Evolutionary conservation across 2,888 invertebrate species (phyloP), one percentile per base, ranked within the genome.

Genomic region (Eurois occulta): DNA sequence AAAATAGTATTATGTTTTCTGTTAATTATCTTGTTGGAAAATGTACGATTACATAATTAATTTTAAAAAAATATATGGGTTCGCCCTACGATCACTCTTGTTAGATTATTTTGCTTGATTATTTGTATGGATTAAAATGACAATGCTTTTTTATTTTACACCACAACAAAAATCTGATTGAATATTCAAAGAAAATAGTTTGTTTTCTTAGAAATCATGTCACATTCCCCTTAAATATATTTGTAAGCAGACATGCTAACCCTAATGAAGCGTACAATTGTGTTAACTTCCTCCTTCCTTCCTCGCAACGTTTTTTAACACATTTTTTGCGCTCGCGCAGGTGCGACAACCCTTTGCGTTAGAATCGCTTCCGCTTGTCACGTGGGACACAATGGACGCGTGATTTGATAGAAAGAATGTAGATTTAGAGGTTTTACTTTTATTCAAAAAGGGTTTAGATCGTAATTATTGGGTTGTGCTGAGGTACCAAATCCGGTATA

Each of bases 331-430:
- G 86, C 84, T 24, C 41, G 66, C 86, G 94, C 96, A 96, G 96
- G 96, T 96, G 95, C 91, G 92, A 90, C 92, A 94, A 94, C 94
- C 95, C 95, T 95, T 94, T 91, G 85, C 88, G 80, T 88, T 89
- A 86, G 88, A 85, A 86, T 84, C 85, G 88, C 93, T 94, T 95
- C 95, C 95, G 94, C 89, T 86, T 93, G 93, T 93, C 91, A 91
- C 88, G 79, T 35, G 85, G 46, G 28, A 67, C 81, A 91, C 90
- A 93, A 92, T 91, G 78, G 85, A 86, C 89, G 83, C 93, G 93
- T 95, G 94, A 93, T 91, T 86, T 86, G 86, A 85, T 87, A 80
- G 88, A 89, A 90, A 89, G 89, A 92, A 91, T 83, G 76, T 78
- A 83, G 90, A 88, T 88, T 90, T 78, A 28, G 72, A 77, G 74